These are phyloP conservation scores for Copidosoma aretas DNA, from an alignment of 2,888 invertebrate genomes.

Conservation along the genomic window DNA sequence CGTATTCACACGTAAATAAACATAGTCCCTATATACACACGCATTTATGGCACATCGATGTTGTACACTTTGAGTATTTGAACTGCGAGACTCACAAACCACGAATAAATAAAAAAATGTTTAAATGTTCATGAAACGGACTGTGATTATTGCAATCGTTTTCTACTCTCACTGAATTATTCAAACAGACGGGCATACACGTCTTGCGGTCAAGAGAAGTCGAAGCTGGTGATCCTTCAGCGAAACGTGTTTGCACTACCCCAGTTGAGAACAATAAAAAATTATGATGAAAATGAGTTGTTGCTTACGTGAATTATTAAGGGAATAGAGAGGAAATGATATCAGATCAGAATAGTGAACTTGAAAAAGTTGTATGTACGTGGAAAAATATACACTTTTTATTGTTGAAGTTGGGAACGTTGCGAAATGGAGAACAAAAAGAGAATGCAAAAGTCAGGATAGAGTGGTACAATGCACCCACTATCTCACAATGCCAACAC, in stretches of 20 bases:
- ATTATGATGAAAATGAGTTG: slow-evolving; percentile 9
- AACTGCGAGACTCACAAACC: slow-evolving; percentile 1
- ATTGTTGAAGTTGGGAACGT: slow-evolving; percentile 26
- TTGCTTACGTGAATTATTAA: slow-evolving; percentile 15
- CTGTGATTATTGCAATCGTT: slow-evolving; percentile 58
- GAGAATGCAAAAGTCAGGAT: slow-evolving; percentile 10
- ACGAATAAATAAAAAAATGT: slow-evolving; percentile 23
- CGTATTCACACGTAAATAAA: slow-evolving; percentile 3
- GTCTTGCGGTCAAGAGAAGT: not conserved
- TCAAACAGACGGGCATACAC: not conserved
- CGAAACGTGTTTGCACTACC: not conserved
- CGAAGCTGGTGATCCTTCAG: not conserved
- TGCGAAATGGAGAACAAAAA: not conserved
- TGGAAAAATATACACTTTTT: slow-evolving; percentile 16
- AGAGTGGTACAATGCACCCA: not conserved
- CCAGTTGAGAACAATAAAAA: not conserved
- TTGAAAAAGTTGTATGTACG: slow-evolving; percentile 2
- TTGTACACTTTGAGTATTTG: too few species aligned
- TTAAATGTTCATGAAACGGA: slow-evolving; percentile 47
- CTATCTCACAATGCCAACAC: not conserved
- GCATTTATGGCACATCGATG: not conserved
- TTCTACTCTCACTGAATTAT: slow-evolving; percentile 43
- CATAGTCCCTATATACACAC: not conserved
- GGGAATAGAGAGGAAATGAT: slow-evolving; percentile 3
- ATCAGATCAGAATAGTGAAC: not conserved